Percentiles rank a stretch among this genome's conserved stretches.
phyloP scores from a whole-genome alignment of 2,113 vertebrate species.

The Camelus bactrianus region DNA sequence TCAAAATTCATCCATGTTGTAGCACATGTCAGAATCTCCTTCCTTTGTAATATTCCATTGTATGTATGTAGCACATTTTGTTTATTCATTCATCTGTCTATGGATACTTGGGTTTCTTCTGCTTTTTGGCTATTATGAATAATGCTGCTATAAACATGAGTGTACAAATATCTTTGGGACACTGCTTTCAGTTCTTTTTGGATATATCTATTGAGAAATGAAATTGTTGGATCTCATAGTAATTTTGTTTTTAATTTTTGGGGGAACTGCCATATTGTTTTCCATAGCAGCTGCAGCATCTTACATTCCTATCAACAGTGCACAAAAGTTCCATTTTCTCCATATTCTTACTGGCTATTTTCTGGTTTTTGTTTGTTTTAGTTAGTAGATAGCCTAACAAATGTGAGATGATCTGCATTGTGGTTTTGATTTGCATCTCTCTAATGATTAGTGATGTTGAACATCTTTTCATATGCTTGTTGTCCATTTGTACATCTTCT shows the following conservation, averaged over 20 bases:
- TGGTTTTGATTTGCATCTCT: neutral
- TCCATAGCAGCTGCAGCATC: neutral
- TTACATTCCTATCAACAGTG: neutral
- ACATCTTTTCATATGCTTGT: neutral
- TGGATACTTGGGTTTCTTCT: neutral
- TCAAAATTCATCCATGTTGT: neutral
- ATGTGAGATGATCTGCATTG: neutral
- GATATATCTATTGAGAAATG: neutral
- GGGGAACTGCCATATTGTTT: neutral
- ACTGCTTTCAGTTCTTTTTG: neutral
- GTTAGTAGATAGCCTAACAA: neutral
- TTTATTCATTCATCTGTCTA: neutral
- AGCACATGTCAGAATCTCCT: neutral
- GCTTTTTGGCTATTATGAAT: neutral
- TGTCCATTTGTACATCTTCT: neutral
- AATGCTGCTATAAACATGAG: neutral
- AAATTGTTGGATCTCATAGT: neutral
- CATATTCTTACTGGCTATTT: neutral
- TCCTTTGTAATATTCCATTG: neutral
- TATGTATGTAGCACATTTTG: neutral
- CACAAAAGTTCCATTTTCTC: neutral
- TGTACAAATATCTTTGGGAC: neutral
- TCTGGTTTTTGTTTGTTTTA: neutral
- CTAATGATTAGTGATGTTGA: neutral
- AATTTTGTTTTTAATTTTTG: neutral